Evolutionary conservation across 1,140 invertebrate species (phyloP).

Genomic region (Zeugodacus cucurbitae): DNA sequence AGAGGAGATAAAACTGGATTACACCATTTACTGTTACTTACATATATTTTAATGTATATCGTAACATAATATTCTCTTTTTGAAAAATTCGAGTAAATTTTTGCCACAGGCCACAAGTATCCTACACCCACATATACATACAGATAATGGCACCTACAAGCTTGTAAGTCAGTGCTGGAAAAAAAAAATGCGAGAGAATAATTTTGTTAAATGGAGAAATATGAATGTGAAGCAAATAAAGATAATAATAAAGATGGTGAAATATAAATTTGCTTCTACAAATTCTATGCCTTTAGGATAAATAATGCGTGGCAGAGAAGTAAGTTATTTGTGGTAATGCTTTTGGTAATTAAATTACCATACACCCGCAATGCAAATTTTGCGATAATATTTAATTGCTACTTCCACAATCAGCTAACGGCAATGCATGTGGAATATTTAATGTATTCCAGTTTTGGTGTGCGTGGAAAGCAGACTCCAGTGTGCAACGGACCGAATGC

Average conservation of each 20-base stretch:
- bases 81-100: not conserved
- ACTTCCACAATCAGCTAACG: not conserved
- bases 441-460: not conserved
- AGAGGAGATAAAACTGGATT: too few species aligned
- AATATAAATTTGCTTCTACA: not conserved
- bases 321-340: not conserved
- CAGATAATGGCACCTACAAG: not conserved
- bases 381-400: not conserved
- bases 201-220: not conserved
- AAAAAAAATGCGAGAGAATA: not conserved
- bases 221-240: not conserved
- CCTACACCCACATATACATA: not conserved
- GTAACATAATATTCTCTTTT: too few species aligned
- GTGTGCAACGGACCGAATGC: not conserved
- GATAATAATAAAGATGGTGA: not conserved
- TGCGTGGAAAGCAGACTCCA: not conserved
- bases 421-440: conserved; percentile 8
- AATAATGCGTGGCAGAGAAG: not conserved
- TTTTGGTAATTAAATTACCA: conserved; percentile 23
- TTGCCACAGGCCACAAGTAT: not conserved
- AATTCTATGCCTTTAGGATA: not conserved
- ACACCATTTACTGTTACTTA: too few species aligned
- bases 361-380: not conserved
- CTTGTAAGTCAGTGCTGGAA: too few species aligned
- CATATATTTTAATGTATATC: too few species aligned